Base-by-base conservation (phyloP, 2,888 invertebrate species). In the Tenthredo mesomela region DNA sequence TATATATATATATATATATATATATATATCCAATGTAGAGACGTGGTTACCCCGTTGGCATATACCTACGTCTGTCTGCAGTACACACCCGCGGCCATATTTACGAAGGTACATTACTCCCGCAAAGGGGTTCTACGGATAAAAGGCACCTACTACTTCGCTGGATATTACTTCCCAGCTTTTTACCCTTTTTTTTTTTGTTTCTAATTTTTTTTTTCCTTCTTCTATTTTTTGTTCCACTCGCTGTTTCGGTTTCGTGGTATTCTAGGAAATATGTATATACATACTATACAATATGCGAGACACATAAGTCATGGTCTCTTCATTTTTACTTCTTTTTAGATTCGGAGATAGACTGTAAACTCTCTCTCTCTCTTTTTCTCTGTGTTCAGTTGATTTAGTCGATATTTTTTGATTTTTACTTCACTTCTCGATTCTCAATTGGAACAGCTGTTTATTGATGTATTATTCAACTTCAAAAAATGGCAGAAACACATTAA, bases 81-180 rank as follows among this genome's bases (percentile, higher is more conserved):
- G 58, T 61, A 21, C 15, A 80, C 80, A 80, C 80, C 58, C 37
- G 80, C 80, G 80, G 80, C 80, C 80, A 80, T 80, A 61, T 80
- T 80, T 61, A 80, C 80, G 80, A 80, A 80, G 80, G 80, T 80
- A 80, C 61, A 80, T 80, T 80, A 80, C 58, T 61, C 80, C 58
- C 58, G 80, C 61, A 80, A 80, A 80, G 40, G 61, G 80, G 80
- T 58, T 80, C 61, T 7, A 58, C 80, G 80, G 80, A 80, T 80
- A 61, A 80, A 80, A 80, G 61, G 61, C 40, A 80, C 40, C 80
- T 80, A 80, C 67, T 67, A 33, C 50, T 77, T 75, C 75, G 29
- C 77, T 77, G 54, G 77, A 50, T 54, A 50, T 54, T 77, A 77
- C 77, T 29, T 54, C 50, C 50, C 77, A 29, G 77, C 77, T 77